Percentiles rank a stretch among this genome's conserved stretches.
phyloP scores from a whole-genome alignment of 2,797 vertebrate species.

The Rhincodon typus region DNA sequence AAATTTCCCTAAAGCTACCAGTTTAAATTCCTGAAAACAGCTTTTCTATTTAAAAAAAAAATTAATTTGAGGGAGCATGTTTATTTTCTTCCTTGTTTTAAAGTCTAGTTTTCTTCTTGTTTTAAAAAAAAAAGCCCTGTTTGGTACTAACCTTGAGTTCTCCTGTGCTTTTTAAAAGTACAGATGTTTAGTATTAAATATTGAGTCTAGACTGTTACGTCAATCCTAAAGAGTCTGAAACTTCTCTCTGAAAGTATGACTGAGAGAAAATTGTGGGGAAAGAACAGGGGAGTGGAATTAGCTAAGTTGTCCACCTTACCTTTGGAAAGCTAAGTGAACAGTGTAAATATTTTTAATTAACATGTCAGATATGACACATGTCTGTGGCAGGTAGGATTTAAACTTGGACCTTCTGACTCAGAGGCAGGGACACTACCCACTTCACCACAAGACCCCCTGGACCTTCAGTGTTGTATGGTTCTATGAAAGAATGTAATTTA shows the following conservation, averaged over 20 bases:
- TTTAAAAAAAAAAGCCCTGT: background rate
- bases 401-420: no score
- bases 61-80: no score
- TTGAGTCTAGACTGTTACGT: background rate
- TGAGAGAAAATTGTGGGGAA: background rate
- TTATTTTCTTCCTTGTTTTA: no score
- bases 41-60: background rate
- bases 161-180: background rate
- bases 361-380: no score
- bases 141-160: background rate
- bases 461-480: background rate
- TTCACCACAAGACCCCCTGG: no score
- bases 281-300: background rate
- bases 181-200: background rate
- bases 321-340: no score
- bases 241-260: background rate
- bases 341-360: no score
- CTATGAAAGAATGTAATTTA: background rate
- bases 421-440: no score
- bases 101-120: background rate
- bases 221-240: background rate
- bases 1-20: background rate
- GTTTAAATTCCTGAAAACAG: background rate
- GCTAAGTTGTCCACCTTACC: no score
- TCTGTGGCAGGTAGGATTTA: no score